A percentile compares a stretch with the other conserved stretches of the same genome.
Evolutionary conservation across 2,113 vertebrate species (phyloP).

Genomic region (Chaetops frenatus): DNA sequence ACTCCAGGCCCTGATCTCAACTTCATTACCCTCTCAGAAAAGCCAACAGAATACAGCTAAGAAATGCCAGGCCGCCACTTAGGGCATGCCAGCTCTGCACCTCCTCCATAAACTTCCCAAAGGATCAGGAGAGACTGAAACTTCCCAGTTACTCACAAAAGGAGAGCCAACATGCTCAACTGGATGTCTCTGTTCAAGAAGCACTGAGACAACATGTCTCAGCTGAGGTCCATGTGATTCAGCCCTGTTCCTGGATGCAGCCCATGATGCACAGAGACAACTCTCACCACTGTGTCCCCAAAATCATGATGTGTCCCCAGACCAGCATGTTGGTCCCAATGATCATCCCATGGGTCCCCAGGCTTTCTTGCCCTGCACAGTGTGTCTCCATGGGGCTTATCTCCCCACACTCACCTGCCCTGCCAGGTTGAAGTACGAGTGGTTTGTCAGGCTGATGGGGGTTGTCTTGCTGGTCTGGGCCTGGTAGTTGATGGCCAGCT

Average conservation of each 20-base stretch:
- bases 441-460: constrained; percentile 90
- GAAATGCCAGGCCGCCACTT: not conserved
- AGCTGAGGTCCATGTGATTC: not conserved
- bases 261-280: not conserved
- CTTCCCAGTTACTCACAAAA: not conserved
- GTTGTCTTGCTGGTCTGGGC: constrained; percentile 81
- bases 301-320: not conserved
- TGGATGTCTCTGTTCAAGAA: not conserved
- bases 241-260: not conserved
- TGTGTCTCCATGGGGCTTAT: accelerated
- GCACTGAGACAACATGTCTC: accelerated
- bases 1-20: not conserved
- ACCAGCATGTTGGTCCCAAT: accelerated
- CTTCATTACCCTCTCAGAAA: not conserved
- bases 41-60: not conserved
- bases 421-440: constrained; percentile 91
- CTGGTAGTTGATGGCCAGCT: constrained; percentile 78
- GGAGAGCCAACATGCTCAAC: not conserved
- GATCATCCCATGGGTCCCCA: not conserved
- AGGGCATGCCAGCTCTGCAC: not conserved
- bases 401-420: constrained; percentile 78
- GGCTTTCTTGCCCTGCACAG: not conserved
- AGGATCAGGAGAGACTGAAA: not conserved
- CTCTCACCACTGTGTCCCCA: not conserved
- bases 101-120: not conserved